Percentiles rank a stretch among this genome's conserved stretches.
Conservation (phyloP, 2,113 vertebrate species). For the Scomber colias region DNA sequence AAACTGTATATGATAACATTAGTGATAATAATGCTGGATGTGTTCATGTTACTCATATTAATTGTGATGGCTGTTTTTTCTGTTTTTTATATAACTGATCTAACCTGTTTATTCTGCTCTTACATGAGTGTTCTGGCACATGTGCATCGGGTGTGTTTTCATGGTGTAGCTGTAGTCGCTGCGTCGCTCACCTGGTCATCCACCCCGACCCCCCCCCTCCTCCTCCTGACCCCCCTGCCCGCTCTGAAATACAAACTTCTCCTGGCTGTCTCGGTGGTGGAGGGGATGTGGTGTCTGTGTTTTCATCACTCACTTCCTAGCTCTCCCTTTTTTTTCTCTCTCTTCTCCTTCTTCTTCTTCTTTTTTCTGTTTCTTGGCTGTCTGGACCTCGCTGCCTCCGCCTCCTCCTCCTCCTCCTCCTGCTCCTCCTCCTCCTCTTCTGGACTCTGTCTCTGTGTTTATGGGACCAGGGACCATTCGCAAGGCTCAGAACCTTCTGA, state of each 20-base stretch:
- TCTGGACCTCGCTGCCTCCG: slow-evolving; percentile 74
- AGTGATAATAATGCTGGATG: slow-evolving; percentile 21
- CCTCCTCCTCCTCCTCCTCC: slow-evolving; percentile 25
- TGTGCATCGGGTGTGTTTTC: slow-evolving; percentile 31
- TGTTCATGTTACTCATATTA: slow-evolving; percentile 10
- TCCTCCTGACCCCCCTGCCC: not conserved
- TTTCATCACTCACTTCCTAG: slow-evolving; percentile 89
- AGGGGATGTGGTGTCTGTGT: slow-evolving; percentile 85
- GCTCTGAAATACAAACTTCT: slow-evolving; percentile 13
- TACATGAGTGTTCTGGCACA: slow-evolving; percentile 46
- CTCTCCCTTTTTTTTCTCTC: slow-evolving; percentile 81
- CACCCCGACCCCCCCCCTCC: not conserved
- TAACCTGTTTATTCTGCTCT: slow-evolving; percentile 78
- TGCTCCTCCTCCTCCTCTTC: slow-evolving; percentile 20
- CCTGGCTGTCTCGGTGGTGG: slow-evolving; percentile 79
- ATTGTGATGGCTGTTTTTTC: slow-evolving; percentile 58
- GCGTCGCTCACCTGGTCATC: slow-evolving; percentile 33
- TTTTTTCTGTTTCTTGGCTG: slow-evolving; percentile 71
- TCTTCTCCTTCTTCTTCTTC: slow-evolving; percentile 83
- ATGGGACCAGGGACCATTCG: slow-evolving; percentile 99
- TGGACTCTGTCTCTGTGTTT: slow-evolving; percentile 80
- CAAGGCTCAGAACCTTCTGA: slow-evolving; percentile 99
- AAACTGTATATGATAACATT: slow-evolving; percentile 19
- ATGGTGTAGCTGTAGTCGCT: slow-evolving; percentile 36
- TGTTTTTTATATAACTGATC: slow-evolving; percentile 35